phyloP scores from a whole-genome alignment of 2,888 invertebrate genomes.

The Drosophila ezoana region DNA sequence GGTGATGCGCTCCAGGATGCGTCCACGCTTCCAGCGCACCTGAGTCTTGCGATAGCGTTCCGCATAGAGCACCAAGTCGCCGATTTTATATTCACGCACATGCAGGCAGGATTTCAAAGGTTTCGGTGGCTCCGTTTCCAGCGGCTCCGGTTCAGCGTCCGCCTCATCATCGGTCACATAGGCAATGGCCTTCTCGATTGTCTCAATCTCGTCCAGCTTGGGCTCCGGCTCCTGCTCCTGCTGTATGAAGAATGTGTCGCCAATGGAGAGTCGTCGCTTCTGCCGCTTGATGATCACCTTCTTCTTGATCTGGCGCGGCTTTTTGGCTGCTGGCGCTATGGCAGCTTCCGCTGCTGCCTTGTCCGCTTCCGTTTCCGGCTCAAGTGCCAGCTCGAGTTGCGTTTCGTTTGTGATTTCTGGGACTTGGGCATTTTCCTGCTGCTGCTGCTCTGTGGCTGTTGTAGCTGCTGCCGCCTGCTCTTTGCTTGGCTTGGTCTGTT shows the following conservation, averaged over 20 bases:
- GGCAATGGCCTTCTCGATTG: conserved; percentile 82
- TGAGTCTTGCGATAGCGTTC: conserved; percentile 83
- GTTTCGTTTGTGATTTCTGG: conserved; percentile 7
- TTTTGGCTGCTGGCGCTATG: conserved; percentile 59
- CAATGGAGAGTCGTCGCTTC: conserved; percentile 82
- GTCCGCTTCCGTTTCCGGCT: conserved; percentile 12
- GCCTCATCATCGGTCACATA: conserved; percentile 75
- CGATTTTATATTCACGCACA: conserved; percentile 81
- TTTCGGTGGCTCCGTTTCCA: conserved; percentile 51
- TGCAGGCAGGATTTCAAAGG: conserved; percentile 82
- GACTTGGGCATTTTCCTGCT: conserved; percentile 31
- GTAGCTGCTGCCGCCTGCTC: conserved; percentile 20
- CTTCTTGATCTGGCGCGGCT: conserved; percentile 81
- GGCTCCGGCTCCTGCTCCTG: conserved; percentile 68
- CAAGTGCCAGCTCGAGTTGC: conserved; percentile 24
- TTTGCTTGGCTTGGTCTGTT: conserved; percentile 44
- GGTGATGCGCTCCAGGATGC: conserved; percentile 82
- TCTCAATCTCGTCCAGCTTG: conserved; percentile 76
- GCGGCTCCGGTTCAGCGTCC: conserved; percentile 47
- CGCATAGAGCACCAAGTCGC: conserved; percentile 82
- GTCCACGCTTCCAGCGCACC: conserved; percentile 83
- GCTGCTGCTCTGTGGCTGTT: not conserved
- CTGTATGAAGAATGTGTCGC: conserved; percentile 78
- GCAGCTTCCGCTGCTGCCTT: conserved; percentile 10
- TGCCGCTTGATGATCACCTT: conserved; percentile 84